Evolutionary conservation across 1,140 invertebrate genomes (phyloP), one percentile per base, ranked within the genome.

Genomic region (Drosophila tropicalis): DNA sequence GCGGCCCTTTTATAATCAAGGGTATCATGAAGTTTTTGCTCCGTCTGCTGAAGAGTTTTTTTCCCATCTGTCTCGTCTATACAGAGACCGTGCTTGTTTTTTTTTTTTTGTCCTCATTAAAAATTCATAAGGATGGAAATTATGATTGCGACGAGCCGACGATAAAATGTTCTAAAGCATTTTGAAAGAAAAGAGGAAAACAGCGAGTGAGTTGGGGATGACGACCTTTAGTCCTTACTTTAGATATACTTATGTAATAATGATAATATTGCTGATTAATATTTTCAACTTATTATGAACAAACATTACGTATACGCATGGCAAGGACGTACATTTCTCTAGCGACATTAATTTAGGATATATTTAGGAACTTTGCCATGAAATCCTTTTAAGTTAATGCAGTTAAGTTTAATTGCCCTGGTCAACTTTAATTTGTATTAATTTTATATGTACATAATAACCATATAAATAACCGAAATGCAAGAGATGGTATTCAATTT

Each of bases 121-220:
- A 87, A 89, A 84, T 87, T 87, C 84, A 87, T 87, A 87, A 89
- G 81, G 73, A 89, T 89, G 80, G 65, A 84, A 89, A 87, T 89
- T 89, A 84, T 89, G 84, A 87, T 89, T 89, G 77, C 81, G 73
- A 89, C 83, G 80, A 89, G 84, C 64, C 66, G 80, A 83, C 80
- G 83, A 89, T 77, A 89, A 78, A 89, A 87, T 84, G 84, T 87
- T 39, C 36, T 13, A 77, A 87, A 67, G 17, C 22, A 84, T 64
- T 64, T 67, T 70, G 80, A 86, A 78, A 54, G 32, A 47, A 63
- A 51, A 19, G 67, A 47, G 55, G 34, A 51, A 32, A 25, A 65
- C 70, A 55, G 17, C 44, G 2, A 51, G 7, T 10, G 9, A 39
- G 36, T 32, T 12, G 10, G 10, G 41, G 29, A 62, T 56, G 62